A percentile compares a stretch with the other conserved stretches of the same genome.
Evolutionary conservation across 2,888 invertebrate species (phyloP).

Genomic region (Nemurella pictetii): DNA sequence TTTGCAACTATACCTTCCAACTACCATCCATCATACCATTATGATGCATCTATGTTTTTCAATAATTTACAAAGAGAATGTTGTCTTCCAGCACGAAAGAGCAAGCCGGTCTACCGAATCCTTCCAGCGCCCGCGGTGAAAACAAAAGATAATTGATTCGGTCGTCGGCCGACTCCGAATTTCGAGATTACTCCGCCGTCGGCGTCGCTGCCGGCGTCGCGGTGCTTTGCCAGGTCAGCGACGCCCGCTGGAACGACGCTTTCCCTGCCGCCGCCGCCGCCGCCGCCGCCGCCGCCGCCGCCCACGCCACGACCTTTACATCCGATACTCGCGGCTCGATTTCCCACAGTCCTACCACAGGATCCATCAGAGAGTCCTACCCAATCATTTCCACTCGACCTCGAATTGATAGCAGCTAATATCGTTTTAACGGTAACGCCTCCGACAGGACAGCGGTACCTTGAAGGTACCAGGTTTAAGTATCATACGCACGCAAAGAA

Average conservation of each 20-base stretch:
- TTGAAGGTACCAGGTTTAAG: too few species aligned
- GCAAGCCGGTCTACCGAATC: neutral
- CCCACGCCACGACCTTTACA: neutral
- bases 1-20: neutral
- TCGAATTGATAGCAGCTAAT: neutral
- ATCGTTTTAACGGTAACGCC: neutral
- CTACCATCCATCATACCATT: too few species aligned
- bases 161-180: neutral
- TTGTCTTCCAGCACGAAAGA: neutral
- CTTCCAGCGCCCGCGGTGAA: neutral
- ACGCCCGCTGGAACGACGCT: neutral
- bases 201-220: neutral
- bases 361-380: too few species aligned
- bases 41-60: neutral
- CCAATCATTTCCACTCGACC: neutral
- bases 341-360: too few species aligned
- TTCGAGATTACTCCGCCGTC: neutral
- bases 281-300: neutral
- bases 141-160: neutral
- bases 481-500: too few species aligned
- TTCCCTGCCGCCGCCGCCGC: neutral
- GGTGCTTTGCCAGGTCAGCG: neutral
- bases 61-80: neutral
- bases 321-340: too few species aligned
- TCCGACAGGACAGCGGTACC: neutral